phyloP scores from a whole-genome alignment of 2,888 invertebrate genomes.

The Epinotia ramella region DNA sequence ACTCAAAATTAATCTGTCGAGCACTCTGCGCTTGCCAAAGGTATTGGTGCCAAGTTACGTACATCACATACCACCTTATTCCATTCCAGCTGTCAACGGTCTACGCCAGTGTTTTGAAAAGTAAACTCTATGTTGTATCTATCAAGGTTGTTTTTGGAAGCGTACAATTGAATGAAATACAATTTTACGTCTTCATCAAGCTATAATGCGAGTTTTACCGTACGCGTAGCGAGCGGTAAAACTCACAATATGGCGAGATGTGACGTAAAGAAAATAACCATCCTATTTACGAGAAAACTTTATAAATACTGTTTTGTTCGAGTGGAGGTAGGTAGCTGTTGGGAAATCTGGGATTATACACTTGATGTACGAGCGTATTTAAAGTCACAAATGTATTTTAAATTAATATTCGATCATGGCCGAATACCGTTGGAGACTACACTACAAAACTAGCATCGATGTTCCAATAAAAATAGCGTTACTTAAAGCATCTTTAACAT shows the following conservation, averaged over 20 bases:
- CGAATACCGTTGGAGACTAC: neutral
- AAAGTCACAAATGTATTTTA: neutral
- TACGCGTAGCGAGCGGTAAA: too few species aligned
- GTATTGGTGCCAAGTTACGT: constrained; percentile 20
- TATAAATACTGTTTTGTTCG: neutral
- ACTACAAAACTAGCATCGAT: neutral
- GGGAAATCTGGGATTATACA: neutral
- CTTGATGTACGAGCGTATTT: neutral
- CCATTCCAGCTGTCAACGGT: neutral
- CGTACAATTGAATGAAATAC: neutral
- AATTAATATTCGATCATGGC: too few species aligned
- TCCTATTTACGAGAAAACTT: neutral
- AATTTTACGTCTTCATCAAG: too few species aligned
- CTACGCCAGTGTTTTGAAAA: neutral
- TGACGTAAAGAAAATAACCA: neutral
- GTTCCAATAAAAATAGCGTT: too few species aligned
- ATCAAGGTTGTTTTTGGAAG: constrained; percentile 20
- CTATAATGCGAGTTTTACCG: too few species aligned
- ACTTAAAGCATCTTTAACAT: too few species aligned
- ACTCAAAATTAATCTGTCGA: constrained; percentile 13
- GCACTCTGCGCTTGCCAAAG: constrained; percentile 10
- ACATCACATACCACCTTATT: constrained; percentile 8
- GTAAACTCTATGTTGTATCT: constrained; percentile 3
- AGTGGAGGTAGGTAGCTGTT: neutral
- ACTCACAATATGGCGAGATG: too few species aligned